phyloP scores from a whole-genome alignment of 2,888 invertebrate species.

The Macrosiphum euphorbiae region DNA sequence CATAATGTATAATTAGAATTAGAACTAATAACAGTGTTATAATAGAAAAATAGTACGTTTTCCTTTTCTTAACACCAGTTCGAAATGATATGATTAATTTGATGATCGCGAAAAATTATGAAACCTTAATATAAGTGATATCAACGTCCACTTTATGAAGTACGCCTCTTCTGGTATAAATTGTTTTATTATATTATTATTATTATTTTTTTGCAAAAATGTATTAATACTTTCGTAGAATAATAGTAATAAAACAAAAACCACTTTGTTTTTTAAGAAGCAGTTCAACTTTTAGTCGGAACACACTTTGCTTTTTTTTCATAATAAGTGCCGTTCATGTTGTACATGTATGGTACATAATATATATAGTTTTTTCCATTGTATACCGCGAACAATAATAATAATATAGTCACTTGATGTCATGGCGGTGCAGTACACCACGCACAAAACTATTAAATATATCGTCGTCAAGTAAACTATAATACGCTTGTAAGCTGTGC shows the following conservation, averaged over 20 bases:
- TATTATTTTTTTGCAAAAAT: not conserved
- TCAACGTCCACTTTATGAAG: not conserved
- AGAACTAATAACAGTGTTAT: not conserved
- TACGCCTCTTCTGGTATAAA: not conserved
- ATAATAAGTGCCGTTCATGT: not conserved
- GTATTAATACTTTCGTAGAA: not conserved
- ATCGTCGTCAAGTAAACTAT: not conserved
- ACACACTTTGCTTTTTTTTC: not conserved
- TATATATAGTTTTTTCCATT: not conserved
- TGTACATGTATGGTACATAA: not conserved
- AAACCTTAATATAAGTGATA: not conserved
- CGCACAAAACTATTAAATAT: slow-evolving; percentile 5
- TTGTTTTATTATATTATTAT: not conserved
- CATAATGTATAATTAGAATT: not conserved
- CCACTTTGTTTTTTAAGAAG: not conserved
- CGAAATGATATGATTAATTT: not conserved
- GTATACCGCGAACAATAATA: not conserved
- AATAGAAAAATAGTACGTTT: not conserved
- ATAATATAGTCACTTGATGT: slow-evolving; percentile 5
- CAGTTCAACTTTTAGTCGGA: not conserved
- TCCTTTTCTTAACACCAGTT: not conserved
- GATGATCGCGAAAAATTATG: not conserved
- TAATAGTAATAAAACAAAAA: slow-evolving; percentile 8
- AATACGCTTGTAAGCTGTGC: not conserved
- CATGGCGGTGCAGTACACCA: not conserved